Percentiles rank a stretch among this genome's conserved stretches.
phyloP scores from a whole-genome alignment of 1,140 invertebrate species.

The Thaumatotibia leucotreta region DNA sequence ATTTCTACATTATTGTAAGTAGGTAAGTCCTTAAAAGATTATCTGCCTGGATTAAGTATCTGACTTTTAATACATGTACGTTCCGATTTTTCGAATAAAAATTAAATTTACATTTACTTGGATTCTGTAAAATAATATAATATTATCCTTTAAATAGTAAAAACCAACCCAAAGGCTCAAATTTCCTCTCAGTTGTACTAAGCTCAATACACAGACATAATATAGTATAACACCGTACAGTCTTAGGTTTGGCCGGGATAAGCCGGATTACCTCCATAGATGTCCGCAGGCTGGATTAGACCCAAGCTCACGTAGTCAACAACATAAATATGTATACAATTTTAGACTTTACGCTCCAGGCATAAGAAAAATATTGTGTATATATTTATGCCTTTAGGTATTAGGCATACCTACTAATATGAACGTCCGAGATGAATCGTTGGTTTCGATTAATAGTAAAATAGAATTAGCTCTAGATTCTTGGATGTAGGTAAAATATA shows the following conservation, averaged over 20 bases:
- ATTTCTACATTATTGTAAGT: too few species aligned
- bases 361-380: neutral
- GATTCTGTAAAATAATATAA: neutral
- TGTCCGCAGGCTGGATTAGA: constrained; percentile 5
- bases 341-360: too few species aligned
- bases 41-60: too few species aligned
- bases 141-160: too few species aligned
- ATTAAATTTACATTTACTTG: neutral
- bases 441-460: too few species aligned
- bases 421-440: too few species aligned
- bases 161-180: too few species aligned
- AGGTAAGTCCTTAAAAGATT: too few species aligned
- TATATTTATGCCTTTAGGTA: neutral
- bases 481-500: too few species aligned
- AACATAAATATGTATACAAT: neutral
- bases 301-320: neutral
- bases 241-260: neutral
- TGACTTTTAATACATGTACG: too few species aligned
- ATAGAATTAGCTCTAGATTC: too few species aligned
- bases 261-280: neutral
- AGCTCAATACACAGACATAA: neutral
- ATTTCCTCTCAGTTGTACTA: neutral
- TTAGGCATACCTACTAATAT: too few species aligned
- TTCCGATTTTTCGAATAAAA: neutral
- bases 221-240: neutral